Evolutionary conservation across 1,140 invertebrate species (phyloP), one percentile per base, ranked within the genome.

Genomic region (Aethina tumida): DNA sequence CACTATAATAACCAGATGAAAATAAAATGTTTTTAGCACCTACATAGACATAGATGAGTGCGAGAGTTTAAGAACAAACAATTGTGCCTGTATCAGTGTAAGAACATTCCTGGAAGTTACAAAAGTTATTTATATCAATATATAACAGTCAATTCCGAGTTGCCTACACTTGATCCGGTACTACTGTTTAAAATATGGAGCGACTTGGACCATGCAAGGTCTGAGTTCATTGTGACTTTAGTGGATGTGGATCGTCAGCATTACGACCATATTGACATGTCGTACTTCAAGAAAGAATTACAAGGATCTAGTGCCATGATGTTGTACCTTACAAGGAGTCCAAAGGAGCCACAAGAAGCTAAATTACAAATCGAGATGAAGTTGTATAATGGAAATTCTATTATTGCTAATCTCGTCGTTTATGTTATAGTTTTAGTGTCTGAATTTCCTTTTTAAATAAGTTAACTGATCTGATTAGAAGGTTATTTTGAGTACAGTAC

Each of bases 1-100:
- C n/a, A n/a, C n/a, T n/a, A 22, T 7, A n/a, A 22, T 7, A 7
- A 6, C n/a, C n/a, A 7, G 21, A 7, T n/a, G 21, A 22, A 22
- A 6, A 22, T 22, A 22, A 7, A 6, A 22, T 19, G 12, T 40
- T 38, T 58, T 28, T 52, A 79, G 79, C 41, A 79, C 83, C 0
- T 90, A 85, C 59, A 65, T 68, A 43, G 92, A 96, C 57, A 71
- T 95, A 18, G 79, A 97, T 59, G 92, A 97, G 59, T 97, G 92
- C 56, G 68, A 71, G 34, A 71, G 45, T 77, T 75, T 18, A 76
- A 77, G 46, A 70, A 74, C 3, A 68, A 76, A 32, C 73, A 75
- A 32, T 57, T 90, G 1, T 94, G 90, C 55, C 71, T 84, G 36
- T 90, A 91, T 0, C 68, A 74, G n/a, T 95, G 91, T 59, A 69